A percentile compares a stretch with the other conserved stretches of the same genome.
Conservation (phyloP, 1,140 invertebrate genomes). For the Diorhabda elongata region DNA sequence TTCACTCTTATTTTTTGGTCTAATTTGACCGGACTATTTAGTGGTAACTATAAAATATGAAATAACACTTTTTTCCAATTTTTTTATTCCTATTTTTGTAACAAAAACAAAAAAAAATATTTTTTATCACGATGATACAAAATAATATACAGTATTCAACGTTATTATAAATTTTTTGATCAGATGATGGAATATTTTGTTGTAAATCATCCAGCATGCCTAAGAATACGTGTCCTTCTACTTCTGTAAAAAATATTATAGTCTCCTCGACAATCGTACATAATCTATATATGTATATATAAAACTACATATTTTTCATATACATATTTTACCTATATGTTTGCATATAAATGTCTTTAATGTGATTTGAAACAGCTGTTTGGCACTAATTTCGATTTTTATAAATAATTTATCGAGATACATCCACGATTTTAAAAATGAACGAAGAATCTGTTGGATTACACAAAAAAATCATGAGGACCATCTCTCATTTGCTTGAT, state of each 20-base stretch:
- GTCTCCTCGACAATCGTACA: constrained; percentile 38
- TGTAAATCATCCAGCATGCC: constrained; percentile 22
- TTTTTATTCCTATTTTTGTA: too few relatives aligned
- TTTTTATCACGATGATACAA: too few relatives aligned
- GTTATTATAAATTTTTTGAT: too few relatives aligned
- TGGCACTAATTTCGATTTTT: constrained; percentile 4
- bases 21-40: too few relatives aligned
- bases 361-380: constrained; percentile 18
- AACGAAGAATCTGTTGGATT: too few relatives aligned
- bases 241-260: constrained; percentile 36
- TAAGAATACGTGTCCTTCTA: constrained; percentile 29
- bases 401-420: constrained; percentile 10
- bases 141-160: too few relatives aligned
- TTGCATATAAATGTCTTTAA: constrained; percentile 28
- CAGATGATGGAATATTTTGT: not conserved
- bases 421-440: not conserved
- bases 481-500: too few relatives aligned
- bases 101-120: too few relatives aligned
- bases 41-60: too few relatives aligned
- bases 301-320: constrained; percentile 39
- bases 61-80: too few relatives aligned
- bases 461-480: too few relatives aligned
- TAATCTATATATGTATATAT: constrained; percentile 21
- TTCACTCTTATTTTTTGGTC: too few relatives aligned
- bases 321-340: constrained; percentile 33